Evolutionary conservation across 2,113 vertebrate species (phyloP), one percentile per base, ranked within the genome.

Genomic region (Aphelocoma coerulescens): DNA sequence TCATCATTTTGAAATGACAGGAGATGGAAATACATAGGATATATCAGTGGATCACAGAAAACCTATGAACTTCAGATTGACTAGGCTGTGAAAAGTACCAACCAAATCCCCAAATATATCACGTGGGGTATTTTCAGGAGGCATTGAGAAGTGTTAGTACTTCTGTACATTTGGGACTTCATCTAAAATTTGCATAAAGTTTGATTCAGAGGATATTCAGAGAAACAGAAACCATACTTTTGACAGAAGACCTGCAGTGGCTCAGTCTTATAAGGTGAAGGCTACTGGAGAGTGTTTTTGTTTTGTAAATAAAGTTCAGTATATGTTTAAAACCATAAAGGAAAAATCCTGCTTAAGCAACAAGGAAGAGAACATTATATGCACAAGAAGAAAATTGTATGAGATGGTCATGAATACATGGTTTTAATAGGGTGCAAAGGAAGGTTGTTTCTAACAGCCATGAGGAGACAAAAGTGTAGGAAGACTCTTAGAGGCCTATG

Each of bases 1-100:
- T 88, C 32, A 62, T 88, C 11, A 77, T 80, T 95, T 88, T 85
- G 46, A 95, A 92, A 84, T 80, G 49, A 91, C 73, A 80, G n/a
- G 65, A 83, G n/a, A 43, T n/a, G 20, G 46, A 39, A 94, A 84
- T 65, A 72, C 11, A 24, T 58, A 43, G 28, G 32, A 37, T 93
- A 10, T 77, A 85, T 62, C 72, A 61, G 54, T 44, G 78, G 63
- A 91, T 89, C 46, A 80, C 51, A 91, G 17, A 13, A 88, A 58
- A 54, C 9, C 41, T 58, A 37, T 71, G 76, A 86, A 89, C 63
- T 84, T 91, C 65, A 86, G 54, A 55, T 65, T 65, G 16, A 95
- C 73, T 68, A 75, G 49, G 7, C 32, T 68, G 23, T 63, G 71
- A 76, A 80, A 88, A 63, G 16, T 59, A 63, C 20, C 72, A 75